Evolutionary conservation across 2,797 vertebrate species (phyloP), one percentile per base, ranked within the genome.

Genomic region (Sebastes steindachneri): DNA sequence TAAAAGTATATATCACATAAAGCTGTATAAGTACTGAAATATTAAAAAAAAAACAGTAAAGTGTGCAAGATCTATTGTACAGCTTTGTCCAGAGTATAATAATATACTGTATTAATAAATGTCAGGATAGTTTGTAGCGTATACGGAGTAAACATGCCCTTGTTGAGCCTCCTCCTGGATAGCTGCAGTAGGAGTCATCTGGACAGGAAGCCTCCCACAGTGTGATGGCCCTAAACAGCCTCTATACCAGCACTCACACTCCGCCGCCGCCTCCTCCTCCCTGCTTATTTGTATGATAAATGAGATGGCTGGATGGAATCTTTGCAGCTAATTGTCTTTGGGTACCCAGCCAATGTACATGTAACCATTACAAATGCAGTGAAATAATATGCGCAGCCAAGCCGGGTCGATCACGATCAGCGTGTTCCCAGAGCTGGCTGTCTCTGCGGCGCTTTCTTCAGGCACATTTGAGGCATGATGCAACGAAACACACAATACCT

Each of bases 181-280:
- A 75, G 28, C 84, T 84, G 58, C 64, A 79, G 76, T 57, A n/a
- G 80, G 83, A 87, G 87, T 91, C 84, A 85, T 91, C 78, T 91
- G 90, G 80, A 89, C 88, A 87, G 84, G 77, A 89, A 87, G 82
- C 77, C 85, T 90, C 89, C 89, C 79, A 83, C 88, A 73, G 77
- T 68, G 79, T 67, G 68, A 86, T 79, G 79, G 72, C 78, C 69
- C 75, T 60, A 48, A 83, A 82, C 74, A 68, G 65, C 84, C 76
- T 86, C 83, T 82, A 80, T 26, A 78, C 35, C 0, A 59, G 55
- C 41, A 57, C 84, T 84, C 69, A 67, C 81, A 60, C 51, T 72
- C 68, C 58, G 68, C 70, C 23, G 28, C 83, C 85, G 45, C 45
- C 45, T n/a, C 48, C 48, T n/a, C 48, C 48, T 67, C 77, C 9